Conservation (phyloP, 2,113 vertebrate genomes). For the Notechis scutatus region DNA sequence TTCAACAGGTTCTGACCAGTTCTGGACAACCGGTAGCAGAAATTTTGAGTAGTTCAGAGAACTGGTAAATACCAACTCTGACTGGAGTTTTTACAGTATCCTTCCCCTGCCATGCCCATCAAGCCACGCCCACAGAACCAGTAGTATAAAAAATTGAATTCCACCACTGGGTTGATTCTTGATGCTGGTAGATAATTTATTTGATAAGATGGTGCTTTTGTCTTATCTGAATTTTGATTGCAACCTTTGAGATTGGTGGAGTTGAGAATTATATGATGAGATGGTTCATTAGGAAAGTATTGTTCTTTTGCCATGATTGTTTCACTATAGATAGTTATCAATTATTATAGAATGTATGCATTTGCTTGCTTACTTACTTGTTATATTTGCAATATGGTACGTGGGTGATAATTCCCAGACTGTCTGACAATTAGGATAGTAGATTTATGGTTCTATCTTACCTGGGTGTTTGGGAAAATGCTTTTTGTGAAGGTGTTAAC, state of each 20-base stretch:
- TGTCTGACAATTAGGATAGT: background rate
- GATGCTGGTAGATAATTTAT: background rate
- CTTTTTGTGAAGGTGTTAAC: background rate
- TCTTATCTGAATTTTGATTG: background rate
- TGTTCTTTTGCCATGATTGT: background rate
- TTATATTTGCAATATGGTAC: background rate
- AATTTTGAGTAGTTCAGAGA: too few relatives aligned
- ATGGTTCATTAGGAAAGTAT: background rate
- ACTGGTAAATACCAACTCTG: too few relatives aligned
- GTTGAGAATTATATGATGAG: background rate
- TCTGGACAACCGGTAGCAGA: too few relatives aligned
- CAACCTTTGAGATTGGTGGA: background rate
- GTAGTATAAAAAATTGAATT: too few relatives aligned
- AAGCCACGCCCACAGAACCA: too few relatives aligned
- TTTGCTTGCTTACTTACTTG: background rate
- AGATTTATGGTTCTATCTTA: background rate
- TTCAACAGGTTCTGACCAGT: too few relatives aligned
- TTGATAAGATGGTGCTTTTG: background rate
- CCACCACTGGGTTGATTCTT: too few relatives aligned
- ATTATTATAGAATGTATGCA: background rate
- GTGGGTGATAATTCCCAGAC: background rate
- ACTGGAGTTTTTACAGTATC: too few relatives aligned
- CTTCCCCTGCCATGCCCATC: too few relatives aligned
- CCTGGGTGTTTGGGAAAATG: background rate
- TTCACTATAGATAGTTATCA: background rate